phyloP scores from a whole-genome alignment of 2,113 vertebrate genomes.

The Scophthalmus maximus region DNA sequence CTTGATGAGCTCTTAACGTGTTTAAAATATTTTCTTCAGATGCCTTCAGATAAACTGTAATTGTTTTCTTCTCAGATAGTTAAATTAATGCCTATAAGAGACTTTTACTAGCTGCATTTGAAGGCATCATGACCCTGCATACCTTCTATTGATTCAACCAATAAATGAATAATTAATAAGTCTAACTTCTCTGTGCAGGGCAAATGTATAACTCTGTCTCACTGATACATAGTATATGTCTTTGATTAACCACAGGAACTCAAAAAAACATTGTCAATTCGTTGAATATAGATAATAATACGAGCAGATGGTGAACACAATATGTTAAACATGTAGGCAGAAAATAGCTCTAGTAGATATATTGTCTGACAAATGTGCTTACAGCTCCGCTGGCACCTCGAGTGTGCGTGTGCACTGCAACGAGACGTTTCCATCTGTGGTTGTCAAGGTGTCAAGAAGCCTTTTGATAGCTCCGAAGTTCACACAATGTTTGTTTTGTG shows the following conservation, averaged over 20 bases:
- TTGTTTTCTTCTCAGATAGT: constrained; percentile 10
- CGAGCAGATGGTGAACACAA: neutral
- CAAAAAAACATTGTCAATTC: too few relatives aligned
- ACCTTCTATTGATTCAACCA: constrained; percentile 9
- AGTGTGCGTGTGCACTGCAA: constrained; percentile 17
- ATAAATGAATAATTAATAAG: constrained; percentile 5
- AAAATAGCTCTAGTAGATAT: neutral
- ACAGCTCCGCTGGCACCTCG: constrained; percentile 20
- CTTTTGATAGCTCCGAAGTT: constrained; percentile 56
- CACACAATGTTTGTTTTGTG: constrained; percentile 46
- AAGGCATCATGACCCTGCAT: constrained; percentile 11
- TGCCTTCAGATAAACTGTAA: constrained; percentile 12
- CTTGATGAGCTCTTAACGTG: neutral
- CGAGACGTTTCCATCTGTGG: constrained; percentile 23
- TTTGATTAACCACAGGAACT: constrained; percentile 4
- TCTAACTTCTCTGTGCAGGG: neutral
- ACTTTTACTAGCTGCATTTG: constrained; percentile 32
- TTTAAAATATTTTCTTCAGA: neutral
- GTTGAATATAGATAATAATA: neutral
- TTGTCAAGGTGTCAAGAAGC: constrained; percentile 43
- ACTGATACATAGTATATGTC: neutral
- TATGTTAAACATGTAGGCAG: neutral
- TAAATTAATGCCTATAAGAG: constrained; percentile 26
- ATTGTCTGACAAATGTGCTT: constrained; percentile 21
- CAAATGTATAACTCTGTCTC: too few relatives aligned